phyloP scores from a whole-genome alignment of 2,888 invertebrate genomes.

The Adelognathus sp. region DNA sequence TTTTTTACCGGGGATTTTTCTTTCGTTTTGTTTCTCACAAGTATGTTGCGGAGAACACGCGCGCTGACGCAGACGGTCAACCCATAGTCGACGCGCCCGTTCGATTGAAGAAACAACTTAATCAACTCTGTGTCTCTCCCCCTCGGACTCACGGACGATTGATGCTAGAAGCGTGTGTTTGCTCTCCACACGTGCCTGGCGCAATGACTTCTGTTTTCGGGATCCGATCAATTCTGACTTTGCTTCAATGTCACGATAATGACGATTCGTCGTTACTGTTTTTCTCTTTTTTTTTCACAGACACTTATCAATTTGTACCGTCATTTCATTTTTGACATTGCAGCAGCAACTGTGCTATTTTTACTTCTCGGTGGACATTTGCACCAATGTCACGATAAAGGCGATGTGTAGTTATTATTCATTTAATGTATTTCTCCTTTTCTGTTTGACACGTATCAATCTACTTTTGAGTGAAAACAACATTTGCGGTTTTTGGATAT shows the following conservation, averaged over 20 bases:
- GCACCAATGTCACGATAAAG: too few relatives aligned
- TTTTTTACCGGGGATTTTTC: too few relatives aligned
- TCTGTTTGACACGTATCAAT: too few relatives aligned
- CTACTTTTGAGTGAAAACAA: too few relatives aligned
- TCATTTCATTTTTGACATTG: background rate
- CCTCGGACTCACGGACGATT: background rate
- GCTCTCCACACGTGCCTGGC: background rate
- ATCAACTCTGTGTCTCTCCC: background rate
- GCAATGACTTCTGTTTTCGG: background rate
- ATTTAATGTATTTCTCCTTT: too few relatives aligned
- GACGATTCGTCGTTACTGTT: background rate
- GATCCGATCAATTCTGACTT: background rate
- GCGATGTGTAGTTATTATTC: too few relatives aligned
- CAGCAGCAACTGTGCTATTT: too few relatives aligned
- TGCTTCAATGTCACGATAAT: background rate
- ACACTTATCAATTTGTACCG: background rate
- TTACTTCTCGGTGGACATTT: too few relatives aligned
- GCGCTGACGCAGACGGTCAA: background rate
- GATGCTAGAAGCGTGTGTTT: background rate
- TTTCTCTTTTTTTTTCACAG: background rate
- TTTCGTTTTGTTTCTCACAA: background rate
- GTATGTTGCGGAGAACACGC: background rate
- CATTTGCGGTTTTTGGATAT: too few relatives aligned
- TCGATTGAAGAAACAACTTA: conserved; percentile 1
- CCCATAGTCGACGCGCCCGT: background rate